Conservation (phyloP, 2,113 vertebrate species). For the Hypanus sabinus region DNA sequence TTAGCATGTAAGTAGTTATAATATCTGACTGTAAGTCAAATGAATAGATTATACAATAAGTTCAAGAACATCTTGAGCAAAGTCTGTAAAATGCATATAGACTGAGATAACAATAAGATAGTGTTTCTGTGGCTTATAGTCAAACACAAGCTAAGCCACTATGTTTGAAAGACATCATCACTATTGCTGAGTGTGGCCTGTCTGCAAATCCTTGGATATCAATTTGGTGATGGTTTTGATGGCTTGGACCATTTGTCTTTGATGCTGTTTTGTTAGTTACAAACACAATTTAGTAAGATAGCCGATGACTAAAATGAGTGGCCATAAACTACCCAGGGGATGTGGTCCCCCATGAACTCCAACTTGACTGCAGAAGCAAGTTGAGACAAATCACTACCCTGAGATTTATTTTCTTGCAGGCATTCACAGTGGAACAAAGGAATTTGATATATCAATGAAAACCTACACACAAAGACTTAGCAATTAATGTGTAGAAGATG, state of each 20-base stretch:
- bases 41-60: background rate
- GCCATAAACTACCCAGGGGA: no score
- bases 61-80: background rate
- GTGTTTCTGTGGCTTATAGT: background rate
- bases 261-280: background rate
- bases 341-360: background rate
- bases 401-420: no score
- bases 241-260: background rate
- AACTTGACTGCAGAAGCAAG: no score
- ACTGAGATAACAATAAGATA: background rate
- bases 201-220: background rate
- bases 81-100: background rate
- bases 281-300: no score
- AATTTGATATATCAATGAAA: no score
- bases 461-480: no score
- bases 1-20: background rate
- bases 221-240: background rate
- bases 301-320: background rate
- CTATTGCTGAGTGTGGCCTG: background rate
- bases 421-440: no score
- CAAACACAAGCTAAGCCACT: background rate
- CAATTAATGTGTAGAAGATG: no score
- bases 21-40: background rate
- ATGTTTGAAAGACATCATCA: background rate
- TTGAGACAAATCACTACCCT: no score